Conservation (phyloP, 2,797 vertebrate genomes). For the Sebastes vulpes region DNA sequence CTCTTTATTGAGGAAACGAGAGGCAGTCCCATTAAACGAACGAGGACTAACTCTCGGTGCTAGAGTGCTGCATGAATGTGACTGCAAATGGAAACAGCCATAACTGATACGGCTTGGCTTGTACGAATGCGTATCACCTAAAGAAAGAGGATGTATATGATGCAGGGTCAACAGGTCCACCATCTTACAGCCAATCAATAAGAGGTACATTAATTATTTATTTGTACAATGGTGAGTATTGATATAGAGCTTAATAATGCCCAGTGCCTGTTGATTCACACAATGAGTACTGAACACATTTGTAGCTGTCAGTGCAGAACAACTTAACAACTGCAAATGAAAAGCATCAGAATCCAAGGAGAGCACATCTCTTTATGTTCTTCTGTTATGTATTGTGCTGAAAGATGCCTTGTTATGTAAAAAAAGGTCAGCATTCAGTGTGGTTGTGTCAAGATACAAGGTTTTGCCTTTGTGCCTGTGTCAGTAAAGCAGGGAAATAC, state of each 20-base stretch:
- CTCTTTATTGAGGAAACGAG: conserved; percentile 58
- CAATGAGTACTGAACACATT: not conserved
- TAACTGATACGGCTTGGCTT: not conserved
- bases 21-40: conserved; percentile 56
- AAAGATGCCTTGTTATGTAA: not conserved
- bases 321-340: not conserved
- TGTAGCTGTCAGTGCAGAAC: too few species aligned
- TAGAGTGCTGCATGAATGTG: conserved; percentile 1
- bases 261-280: not conserved
- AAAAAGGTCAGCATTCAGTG: not conserved
- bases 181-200: not conserved
- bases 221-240: not conserved
- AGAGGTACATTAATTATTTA: not conserved
- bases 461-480: too few species aligned
- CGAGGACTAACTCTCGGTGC: conserved; percentile 28
- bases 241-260: not conserved
- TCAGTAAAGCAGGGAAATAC: too few species aligned
- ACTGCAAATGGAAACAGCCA: not conserved
- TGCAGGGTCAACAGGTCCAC: not conserved
- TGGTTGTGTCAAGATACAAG: not conserved
- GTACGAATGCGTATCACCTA: not conserved
- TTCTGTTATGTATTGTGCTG: not conserved
- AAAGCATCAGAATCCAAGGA: not conserved
- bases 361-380: not conserved
- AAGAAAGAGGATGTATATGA: not conserved